Evolutionary conservation across 2,888 invertebrate genomes (phyloP), one percentile per base, ranked within the genome.

Genomic region (Carterocephalus palaemon): DNA sequence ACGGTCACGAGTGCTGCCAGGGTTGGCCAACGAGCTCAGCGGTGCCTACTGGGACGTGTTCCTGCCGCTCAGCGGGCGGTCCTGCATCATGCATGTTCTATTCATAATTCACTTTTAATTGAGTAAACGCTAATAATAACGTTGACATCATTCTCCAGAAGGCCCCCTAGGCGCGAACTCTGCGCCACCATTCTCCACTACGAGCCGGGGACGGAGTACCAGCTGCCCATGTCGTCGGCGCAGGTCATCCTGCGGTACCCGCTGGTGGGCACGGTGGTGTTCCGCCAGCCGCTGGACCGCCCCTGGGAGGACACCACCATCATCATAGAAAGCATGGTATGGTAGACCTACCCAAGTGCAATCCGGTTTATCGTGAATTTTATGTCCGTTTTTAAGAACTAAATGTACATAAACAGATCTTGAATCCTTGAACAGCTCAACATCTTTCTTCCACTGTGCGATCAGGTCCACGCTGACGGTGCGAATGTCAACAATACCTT

Each of bases 261-360:
- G 0, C 85, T 97, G 10, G 96, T 96, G 1, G 97, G 97, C 0
- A 85, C 92, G 43, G 91, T 97, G 26, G 74, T 96, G 26, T 91
- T 98, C 60, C 88, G 95, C 1, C 97, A 97, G 75, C 91, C 93
- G 0, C 89, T 66, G 28, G 92, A 94, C 48, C 90, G 92, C 60
- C 94, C 95, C 0, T 92, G 92, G 89, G 90, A 92, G 46, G 97
- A 97, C 58, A 97, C 97, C 1, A 92, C 92, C 0, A 88, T 97
- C 15, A 90, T 95, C 47, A 88, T 95, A 19, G 95, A 96, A 70
- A 92, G 92, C 64, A 63, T 85, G 80, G 85, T 84, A 22, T 58
- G 66, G 28, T 6, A 7, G n/a, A n/a, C 2, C 17, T 19, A n/a
- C n/a, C n/a, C n/a, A n/a, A n/a, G n/a, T n/a, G n/a, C n/a, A n/a